A percentile compares a stretch with the other conserved stretches of the same genome.
These are phyloP conservation scores for Caenorhabditis latens DNA, from an alignment of 1,140 invertebrate species.

Conservation along the genomic window DNA sequence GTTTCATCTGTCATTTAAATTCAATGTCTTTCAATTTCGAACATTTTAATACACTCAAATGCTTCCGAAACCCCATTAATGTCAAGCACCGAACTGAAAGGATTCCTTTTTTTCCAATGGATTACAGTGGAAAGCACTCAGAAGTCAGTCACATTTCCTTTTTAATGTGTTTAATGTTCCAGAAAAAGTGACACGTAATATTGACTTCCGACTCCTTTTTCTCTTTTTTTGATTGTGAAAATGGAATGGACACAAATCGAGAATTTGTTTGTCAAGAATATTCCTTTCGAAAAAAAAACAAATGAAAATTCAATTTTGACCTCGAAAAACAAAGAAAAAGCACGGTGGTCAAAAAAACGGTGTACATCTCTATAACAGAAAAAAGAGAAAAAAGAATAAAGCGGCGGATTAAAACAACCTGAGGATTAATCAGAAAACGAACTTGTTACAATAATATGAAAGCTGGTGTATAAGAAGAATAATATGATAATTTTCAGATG, in stretches of 20 bases:
- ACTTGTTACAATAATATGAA: too few relatives aligned
- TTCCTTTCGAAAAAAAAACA: too few relatives aligned
- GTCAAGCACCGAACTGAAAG: slow-evolving; percentile 23
- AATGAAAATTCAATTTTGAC: too few relatives aligned
- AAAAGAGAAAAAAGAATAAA: too few relatives aligned
- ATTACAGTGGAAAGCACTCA: slow-evolving; percentile 15
- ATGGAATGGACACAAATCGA: background rate
- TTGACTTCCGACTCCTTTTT: background rate
- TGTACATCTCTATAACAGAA: too few relatives aligned
- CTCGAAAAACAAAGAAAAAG: too few relatives aligned
- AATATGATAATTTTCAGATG: background rate
- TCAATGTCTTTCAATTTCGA: background rate
- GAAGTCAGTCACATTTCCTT: background rate
- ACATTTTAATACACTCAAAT: slow-evolving; percentile 32
- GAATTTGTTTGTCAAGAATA: too few relatives aligned
- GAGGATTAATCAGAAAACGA: too few relatives aligned
- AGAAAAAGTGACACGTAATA: slow-evolving; percentile 26
- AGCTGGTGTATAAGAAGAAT: too few relatives aligned
- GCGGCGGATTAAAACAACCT: too few relatives aligned
- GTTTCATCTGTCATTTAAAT: too few relatives aligned
- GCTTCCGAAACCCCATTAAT: slow-evolving; percentile 3
- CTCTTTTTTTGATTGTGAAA: background rate
- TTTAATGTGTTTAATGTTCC: slow-evolving; percentile 24
- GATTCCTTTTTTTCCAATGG: background rate
- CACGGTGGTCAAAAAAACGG: too few relatives aligned